phyloP scores from a whole-genome alignment of 2,113 vertebrate species.

The Psammodynastes pulverulentus region DNA sequence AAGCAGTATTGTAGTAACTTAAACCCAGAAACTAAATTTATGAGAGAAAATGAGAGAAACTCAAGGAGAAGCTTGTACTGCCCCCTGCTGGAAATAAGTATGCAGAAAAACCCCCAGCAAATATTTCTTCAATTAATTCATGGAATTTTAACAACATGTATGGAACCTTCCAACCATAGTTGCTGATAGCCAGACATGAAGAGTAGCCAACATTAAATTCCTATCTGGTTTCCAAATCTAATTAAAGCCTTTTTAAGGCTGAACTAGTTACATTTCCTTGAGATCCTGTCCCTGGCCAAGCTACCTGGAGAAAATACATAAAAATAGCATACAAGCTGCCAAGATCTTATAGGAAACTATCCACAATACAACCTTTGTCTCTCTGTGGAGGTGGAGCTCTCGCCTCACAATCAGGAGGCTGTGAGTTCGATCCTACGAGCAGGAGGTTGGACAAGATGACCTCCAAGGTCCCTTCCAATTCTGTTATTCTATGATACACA shows the following conservation, averaged over 20 bases:
- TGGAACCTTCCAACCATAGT: neutral
- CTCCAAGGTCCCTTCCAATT: too few species aligned
- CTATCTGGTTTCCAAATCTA: neutral
- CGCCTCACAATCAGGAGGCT: too few species aligned
- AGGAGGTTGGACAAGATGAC: too few species aligned
- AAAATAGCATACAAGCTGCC: neutral
- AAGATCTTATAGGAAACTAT: neutral
- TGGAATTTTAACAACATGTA: neutral
- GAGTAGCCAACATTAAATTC: neutral
- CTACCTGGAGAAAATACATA: neutral
- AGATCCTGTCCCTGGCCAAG: neutral
- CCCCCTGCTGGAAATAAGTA: neutral
- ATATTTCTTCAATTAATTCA: neutral
- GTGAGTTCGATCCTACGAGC: too few species aligned
- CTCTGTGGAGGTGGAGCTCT: too few species aligned
- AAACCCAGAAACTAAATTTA: neutral
- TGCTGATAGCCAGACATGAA: neutral
- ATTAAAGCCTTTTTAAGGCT: neutral
- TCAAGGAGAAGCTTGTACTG: neutral
- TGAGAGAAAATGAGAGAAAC: neutral
- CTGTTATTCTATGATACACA: too few species aligned
- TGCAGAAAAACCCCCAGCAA: neutral
- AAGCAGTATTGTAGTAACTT: neutral
- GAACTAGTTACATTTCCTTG: neutral
- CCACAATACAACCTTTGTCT: neutral